Base-by-base conservation (phyloP, 2,888 invertebrate genomes). In the Athetis lepigone region DNA sequence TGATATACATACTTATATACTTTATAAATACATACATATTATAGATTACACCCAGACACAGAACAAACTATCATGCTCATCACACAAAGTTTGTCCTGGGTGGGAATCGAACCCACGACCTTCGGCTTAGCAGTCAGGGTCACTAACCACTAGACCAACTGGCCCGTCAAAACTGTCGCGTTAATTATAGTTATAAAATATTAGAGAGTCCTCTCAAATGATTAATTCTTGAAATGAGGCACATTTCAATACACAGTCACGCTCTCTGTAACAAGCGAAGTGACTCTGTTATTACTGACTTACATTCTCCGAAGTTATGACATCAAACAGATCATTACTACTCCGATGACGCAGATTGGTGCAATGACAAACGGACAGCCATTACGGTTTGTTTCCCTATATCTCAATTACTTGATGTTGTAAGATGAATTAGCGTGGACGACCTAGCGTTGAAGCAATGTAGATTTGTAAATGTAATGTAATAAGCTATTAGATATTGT, bases 341-440 rank as follows among this genome's bases (percentile, higher is more conserved):
- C 50, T 43, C 19, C 43, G 25, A 59, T 59, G 50, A 54, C 50
- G 69, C 27, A 58, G 47, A 58, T 74, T 66, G 29, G 13, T 33
- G 33, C 13, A 33, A 33, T 33, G 33, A 33, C 49, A 76, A 56
- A 45, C 42, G 50, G 33, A 40, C 1, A 13, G 13, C 1, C 62
- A 65, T 76, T 65, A 79, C n/a, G 8, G 56, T 43, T 58, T 58
- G 51, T 79, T 70, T 58, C 33, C 68, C 56, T 65, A 57, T 60
- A 47, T 55, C 45, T 61, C 16, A 68, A 51, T 62, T 47, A 61
- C 50, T 37, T 4, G 49, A 54, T 70, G 70, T 39, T 46, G 70
- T 46, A 70, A 70, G 75, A 49, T 9, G 39, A 70, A 75, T 70
- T 70, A 70, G 33, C 49, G 18, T 18, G 19, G 54, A 29, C n/a